Percentiles rank a stretch among this genome's conserved stretches.
Conservation (phyloP, 2,888 invertebrate species). For the Chymomyza caudatula region DNA sequence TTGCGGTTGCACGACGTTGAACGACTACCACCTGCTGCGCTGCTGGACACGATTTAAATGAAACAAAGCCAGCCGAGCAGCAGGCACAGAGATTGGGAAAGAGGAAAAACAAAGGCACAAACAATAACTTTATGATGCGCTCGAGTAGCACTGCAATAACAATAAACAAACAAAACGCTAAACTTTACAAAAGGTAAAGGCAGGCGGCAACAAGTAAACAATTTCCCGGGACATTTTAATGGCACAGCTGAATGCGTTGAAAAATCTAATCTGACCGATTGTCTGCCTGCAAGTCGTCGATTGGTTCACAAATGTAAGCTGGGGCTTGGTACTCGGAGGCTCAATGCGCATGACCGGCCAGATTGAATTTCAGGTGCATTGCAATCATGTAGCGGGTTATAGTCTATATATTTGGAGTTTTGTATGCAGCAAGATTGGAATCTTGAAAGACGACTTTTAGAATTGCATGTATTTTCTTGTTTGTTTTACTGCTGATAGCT, state of each 20-base stretch:
- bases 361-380: constrained; percentile 24
- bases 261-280: constrained; percentile 10
- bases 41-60: constrained; percentile 43
- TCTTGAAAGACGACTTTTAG: not conserved
- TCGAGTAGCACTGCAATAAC: constrained; percentile 23
- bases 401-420: not conserved
- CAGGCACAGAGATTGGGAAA: not conserved
- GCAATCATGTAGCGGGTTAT: not conserved
- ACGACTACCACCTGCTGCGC: constrained; percentile 2
- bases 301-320: not conserved
- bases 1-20: constrained; percentile 57
- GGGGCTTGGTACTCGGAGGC: not conserved
- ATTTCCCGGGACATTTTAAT: constrained; percentile 50
- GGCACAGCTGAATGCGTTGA: constrained; percentile 42
- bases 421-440: not conserved
- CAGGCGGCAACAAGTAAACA: constrained; percentile 50
- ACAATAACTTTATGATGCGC: constrained; percentile 52
- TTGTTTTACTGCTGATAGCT: constrained; percentile 1
- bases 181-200: no score
- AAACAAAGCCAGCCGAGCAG: constrained; percentile 46
- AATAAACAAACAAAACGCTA: constrained; percentile 27
- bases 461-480: not conserved
- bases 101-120: not conserved
- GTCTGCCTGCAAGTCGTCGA: not conserved
- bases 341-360: not conserved